Conservation (phyloP, 2,797 vertebrate genomes). For the Sebastes vulpes region DNA sequence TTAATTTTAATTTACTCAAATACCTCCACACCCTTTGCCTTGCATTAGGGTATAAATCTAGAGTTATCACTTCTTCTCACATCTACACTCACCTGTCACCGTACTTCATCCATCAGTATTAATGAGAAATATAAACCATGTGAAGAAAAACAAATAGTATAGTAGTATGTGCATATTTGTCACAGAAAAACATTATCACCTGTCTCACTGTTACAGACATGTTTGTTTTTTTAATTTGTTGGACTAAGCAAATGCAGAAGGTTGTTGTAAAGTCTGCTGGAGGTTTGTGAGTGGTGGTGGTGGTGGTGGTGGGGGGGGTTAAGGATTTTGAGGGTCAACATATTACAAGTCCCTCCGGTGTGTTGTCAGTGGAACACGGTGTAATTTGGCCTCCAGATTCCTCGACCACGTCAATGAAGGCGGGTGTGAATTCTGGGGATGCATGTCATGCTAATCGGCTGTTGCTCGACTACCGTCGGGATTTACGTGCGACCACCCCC, state of each 20-base stretch:
- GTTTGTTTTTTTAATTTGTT: background rate
- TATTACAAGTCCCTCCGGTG: constrained; percentile 40
- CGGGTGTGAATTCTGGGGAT: constrained; percentile 74
- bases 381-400: constrained; percentile 59
- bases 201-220: background rate
- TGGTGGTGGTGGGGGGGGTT: background rate
- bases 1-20: background rate
- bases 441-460: constrained; percentile 67
- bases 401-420: constrained; percentile 51
- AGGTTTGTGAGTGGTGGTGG: background rate
- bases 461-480: constrained; percentile 38
- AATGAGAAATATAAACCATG: constrained; percentile 19
- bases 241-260: background rate
- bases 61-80: constrained; percentile 8
- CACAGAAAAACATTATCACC: background rate
- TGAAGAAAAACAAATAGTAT: background rate
- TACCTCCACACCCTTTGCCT: background rate
- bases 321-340: constrained; percentile 15
- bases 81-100: constrained; percentile 5
- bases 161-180: background rate
- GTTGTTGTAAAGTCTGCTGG: background rate
- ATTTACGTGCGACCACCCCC: constrained; percentile 43
- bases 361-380: constrained; percentile 62
- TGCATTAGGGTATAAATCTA: background rate
- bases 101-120: constrained; percentile 6